A percentile compares a stretch with the other conserved stretches of the same genome.
These are phyloP conservation scores for Acanthosepion lycidas DNA, from an alignment of 2,888 invertebrate species.

Conservation along the genomic window DNA sequence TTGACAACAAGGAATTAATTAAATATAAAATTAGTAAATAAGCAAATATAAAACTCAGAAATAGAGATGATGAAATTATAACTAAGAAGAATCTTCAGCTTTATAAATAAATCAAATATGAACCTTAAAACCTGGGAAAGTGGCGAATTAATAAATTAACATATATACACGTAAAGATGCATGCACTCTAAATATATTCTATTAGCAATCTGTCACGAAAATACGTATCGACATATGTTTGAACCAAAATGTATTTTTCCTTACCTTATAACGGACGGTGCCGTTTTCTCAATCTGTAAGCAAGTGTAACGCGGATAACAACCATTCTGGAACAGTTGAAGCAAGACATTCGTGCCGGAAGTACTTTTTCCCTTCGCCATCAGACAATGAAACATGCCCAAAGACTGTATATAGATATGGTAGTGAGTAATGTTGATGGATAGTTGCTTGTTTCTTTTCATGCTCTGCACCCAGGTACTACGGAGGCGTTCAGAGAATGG, in stretches of 20 bases:
- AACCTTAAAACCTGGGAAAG: too few relatives aligned
- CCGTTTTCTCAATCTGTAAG: slow-evolving; percentile 60
- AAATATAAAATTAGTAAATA: too few relatives aligned
- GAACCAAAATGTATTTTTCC: neutral
- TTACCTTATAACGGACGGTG: slow-evolving; percentile 60
- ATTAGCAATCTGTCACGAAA: too few relatives aligned
- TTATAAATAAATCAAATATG: too few relatives aligned
- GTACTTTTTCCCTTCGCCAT: slow-evolving; percentile 51
- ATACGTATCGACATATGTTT: too few relatives aligned
- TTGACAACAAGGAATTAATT: too few relatives aligned
- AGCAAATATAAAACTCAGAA: too few relatives aligned
- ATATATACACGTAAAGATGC: too few relatives aligned
- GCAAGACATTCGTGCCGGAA: slow-evolving; percentile 53
- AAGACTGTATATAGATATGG: slow-evolving; percentile 50
- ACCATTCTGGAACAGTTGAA: slow-evolving; percentile 67
- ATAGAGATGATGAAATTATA: too few relatives aligned
- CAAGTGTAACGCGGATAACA: slow-evolving; percentile 68
- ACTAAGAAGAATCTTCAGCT: too few relatives aligned
- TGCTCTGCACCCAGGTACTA: slow-evolving; percentile 60
- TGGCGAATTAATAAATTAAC: too few relatives aligned
- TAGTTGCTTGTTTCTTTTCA: slow-evolving; percentile 48
- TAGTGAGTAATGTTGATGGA: slow-evolving; percentile 52
- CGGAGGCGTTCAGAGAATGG: slow-evolving; percentile 60
- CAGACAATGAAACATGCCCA: slow-evolving; percentile 55
- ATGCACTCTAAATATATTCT: too few relatives aligned